These are phyloP conservation scores for Gobiocypris rarus DNA, from an alignment of 2,113 vertebrate species.

Conservation along the genomic window DNA sequence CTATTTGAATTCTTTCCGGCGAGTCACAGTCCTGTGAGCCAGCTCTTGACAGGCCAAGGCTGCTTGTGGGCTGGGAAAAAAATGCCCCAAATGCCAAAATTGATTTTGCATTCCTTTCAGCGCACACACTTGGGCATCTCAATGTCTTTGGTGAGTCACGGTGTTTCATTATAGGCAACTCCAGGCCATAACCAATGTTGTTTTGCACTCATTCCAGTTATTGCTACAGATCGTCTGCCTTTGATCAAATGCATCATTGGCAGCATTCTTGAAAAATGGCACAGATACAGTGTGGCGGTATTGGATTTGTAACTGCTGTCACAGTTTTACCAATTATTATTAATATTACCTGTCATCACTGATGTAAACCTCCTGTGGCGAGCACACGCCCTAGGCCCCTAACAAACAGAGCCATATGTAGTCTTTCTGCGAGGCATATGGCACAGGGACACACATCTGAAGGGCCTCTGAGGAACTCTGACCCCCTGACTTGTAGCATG, in stretches of 20 bases:
- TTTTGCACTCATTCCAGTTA: constrained; percentile 33
- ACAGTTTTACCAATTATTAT: background rate
- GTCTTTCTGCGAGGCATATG: constrained; percentile 40
- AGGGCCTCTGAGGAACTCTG: constrained; percentile 47
- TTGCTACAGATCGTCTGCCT: background rate
- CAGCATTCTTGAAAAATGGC: background rate
- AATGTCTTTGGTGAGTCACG: constrained; percentile 69
- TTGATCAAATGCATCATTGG: constrained; percentile 10
- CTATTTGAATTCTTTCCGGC: constrained; percentile 38
- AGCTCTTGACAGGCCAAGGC: constrained; percentile 43
- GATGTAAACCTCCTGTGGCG: background rate
- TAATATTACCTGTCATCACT: background rate
- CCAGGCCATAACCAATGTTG: background rate
- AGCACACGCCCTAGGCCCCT: background rate
- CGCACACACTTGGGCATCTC: constrained; percentile 61
- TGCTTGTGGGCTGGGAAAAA: constrained; percentile 38
- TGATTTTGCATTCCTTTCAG: constrained; percentile 71
- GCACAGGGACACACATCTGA: constrained; percentile 23
- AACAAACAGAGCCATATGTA: constrained; percentile 47
- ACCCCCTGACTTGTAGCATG: constrained; percentile 49
- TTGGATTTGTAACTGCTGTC: background rate
- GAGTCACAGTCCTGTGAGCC: constrained; percentile 40
- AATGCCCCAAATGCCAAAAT: constrained; percentile 43
- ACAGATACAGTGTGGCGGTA: background rate
- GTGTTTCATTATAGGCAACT: constrained; percentile 56